Evolutionary conservation across 2,888 invertebrate species (phyloP), one percentile per base, ranked within the genome.

Genomic region (Athalia rosae): DNA sequence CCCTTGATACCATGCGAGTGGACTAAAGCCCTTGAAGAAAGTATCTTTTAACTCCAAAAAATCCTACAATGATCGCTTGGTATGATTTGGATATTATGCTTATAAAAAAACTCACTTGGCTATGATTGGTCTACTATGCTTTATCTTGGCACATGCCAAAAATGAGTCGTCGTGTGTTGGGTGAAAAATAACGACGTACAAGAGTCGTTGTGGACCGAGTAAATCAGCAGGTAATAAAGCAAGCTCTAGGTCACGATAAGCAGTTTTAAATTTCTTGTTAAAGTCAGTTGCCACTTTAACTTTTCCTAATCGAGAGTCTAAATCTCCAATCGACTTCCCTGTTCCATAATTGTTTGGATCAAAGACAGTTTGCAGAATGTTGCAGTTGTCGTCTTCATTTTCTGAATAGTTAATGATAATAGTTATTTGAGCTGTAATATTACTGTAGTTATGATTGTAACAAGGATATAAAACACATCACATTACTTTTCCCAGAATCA

Each of bases 171-270:
- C 90, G 85, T 96, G 95, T 74, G 93, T 93, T 79, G 93, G 93
- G 85, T 97, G 97, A 87, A 94, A 96, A 28, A 97, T 90, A 58
- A 97, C 96, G 73, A 97, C 91, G 88, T 96, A 97, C 43, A 97
- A 90, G 62, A 94, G 93, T 78, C 97, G 92, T 83, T 94, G 94
- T 0, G 95, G 95, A 82, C 94, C 95, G 71, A 93, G 93, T 84
- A 96, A 92, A 88, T 96, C 96, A 53, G 93, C 93, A 1, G 95
- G 94, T 76, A 97, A 86, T 58, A 95, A 90, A 77, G 94, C 93
- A 73, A 96, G 90, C 82, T 94, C 93, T 0, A 94, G 93, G 87
- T 97, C 95, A 79, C 94, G 93, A 83, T 93, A 95, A 74, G 95
- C 89, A 13, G 91, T 92, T 84, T 92, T 93, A 73, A 90, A 91